These are phyloP conservation scores for Sesamia inferens DNA, from an alignment of 2,888 invertebrate genomes.

Conservation along the genomic window DNA sequence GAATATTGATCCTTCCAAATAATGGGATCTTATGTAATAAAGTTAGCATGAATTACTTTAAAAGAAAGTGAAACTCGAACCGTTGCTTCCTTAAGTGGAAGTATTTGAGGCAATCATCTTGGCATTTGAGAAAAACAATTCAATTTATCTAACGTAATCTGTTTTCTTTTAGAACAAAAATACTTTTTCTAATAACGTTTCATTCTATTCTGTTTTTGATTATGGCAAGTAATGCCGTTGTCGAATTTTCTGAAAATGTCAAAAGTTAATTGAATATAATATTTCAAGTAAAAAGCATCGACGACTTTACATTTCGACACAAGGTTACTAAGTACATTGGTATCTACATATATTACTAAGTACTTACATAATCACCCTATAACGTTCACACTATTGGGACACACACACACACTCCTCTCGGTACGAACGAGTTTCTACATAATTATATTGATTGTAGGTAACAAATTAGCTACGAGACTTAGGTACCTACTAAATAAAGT, in stretches of 20 bases:
- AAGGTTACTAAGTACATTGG: background rate
- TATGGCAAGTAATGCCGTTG: too few relatives aligned
- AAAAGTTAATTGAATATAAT: too few relatives aligned
- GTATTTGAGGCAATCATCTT: constrained; percentile 12
- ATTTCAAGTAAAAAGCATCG: constrained; percentile 1
- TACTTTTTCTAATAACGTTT: too few relatives aligned
- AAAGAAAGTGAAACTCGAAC: background rate
- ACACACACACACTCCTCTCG: too few relatives aligned
- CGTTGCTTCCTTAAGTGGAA: background rate
- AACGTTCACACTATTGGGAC: too few relatives aligned
- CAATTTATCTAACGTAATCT: constrained; percentile 21
- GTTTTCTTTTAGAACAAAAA: too few relatives aligned
- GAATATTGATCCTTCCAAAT: background rate
- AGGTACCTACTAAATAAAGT: too few relatives aligned
- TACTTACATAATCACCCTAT: too few relatives aligned
- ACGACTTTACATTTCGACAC: background rate
- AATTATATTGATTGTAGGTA: too few relatives aligned
- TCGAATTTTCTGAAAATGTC: too few relatives aligned
- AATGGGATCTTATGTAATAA: background rate
- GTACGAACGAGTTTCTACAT: too few relatives aligned
- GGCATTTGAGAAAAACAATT: constrained; percentile 33
- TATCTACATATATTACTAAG: background rate
- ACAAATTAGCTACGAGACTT: too few relatives aligned
- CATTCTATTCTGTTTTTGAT: background rate
- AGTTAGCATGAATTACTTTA: background rate